Evolutionary conservation across 2,888 invertebrate genomes (phyloP).

Genomic region (Amblyjoppa proteus): DNA sequence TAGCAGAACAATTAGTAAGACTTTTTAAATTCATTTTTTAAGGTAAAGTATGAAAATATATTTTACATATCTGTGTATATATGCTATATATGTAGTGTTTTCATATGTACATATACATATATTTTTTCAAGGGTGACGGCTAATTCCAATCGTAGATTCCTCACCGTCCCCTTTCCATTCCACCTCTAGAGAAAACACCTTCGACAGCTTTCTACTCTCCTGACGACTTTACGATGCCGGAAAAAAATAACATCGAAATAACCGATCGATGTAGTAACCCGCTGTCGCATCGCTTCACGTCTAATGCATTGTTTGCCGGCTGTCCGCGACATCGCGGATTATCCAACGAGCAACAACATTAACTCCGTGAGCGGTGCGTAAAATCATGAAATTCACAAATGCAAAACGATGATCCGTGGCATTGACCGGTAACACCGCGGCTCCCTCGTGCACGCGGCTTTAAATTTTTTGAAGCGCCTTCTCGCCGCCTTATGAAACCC

Average conservation of each 20-base stretch:
- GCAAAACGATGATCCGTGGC: background rate
- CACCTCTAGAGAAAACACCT: constrained; percentile 22
- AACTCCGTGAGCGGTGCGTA: background rate
- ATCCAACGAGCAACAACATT: background rate
- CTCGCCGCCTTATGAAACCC: constrained; percentile 69
- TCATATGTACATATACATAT: background rate
- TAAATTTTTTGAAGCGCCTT: constrained; percentile 61
- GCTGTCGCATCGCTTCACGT: constrained; percentile 11
- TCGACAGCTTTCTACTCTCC: constrained; percentile 54
- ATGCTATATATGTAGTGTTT: too few relatives aligned
- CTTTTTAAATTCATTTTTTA: too few relatives aligned
- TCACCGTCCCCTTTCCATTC: background rate
- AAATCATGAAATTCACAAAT: background rate
- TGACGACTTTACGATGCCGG: constrained; percentile 61
- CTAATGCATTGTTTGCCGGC: background rate
- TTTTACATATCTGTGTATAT: too few relatives aligned
- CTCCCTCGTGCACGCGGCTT: constrained; percentile 22
- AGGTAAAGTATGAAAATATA: too few relatives aligned
- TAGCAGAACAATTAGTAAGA: background rate
- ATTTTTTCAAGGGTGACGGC: background rate
- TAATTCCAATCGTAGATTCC: background rate
- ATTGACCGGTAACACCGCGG: background rate
- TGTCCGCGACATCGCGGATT: too few relatives aligned
- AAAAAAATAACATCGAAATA: constrained; percentile 55
- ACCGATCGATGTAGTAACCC: constrained; percentile 24